Evolutionary conservation across 1,140 invertebrate species (phyloP).

Genomic region (Ceratina japonica): DNA sequence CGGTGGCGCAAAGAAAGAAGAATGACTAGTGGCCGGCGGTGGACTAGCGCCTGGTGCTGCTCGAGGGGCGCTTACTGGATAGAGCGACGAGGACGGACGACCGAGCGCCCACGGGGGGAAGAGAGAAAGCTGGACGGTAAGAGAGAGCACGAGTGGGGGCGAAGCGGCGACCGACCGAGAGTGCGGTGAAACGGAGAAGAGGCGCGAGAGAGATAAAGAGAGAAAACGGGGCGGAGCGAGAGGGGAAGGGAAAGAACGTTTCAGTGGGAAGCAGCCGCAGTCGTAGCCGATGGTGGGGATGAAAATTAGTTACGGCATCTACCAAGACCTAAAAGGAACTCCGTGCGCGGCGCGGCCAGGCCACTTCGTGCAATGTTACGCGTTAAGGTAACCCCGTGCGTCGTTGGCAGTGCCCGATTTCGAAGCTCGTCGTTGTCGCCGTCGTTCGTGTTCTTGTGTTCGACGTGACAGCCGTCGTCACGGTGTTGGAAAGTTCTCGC

Average conservation of each 20-base stretch:
- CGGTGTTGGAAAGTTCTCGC: slow-evolving; percentile 29
- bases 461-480: slow-evolving; percentile 46
- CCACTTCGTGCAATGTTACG: slow-evolving; percentile 77
- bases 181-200: slow-evolving; percentile 31
- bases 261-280: slow-evolving; percentile 70
- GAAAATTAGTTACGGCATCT: slow-evolving; percentile 78
- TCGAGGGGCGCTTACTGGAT: slow-evolving; percentile 48
- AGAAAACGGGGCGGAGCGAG: slow-evolving; percentile 32
- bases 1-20: slow-evolving; percentile 67
- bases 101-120: slow-evolving; percentile 3
- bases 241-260: slow-evolving; percentile 61
- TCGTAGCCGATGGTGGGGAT: slow-evolving; percentile 69
- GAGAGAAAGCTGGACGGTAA: slow-evolving; percentile 9
- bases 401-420: slow-evolving; percentile 62
- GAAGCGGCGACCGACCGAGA: slow-evolving; percentile 26
- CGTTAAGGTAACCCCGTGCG: slow-evolving; percentile 71
- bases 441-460: slow-evolving; percentile 74
- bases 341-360: slow-evolving; percentile 69
- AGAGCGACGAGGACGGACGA: slow-evolving; percentile 29
- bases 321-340: slow-evolving; percentile 76
- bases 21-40: slow-evolving; percentile 64
- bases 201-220: slow-evolving; percentile 38
- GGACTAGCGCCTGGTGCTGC: slow-evolving; percentile 56
- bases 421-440: slow-evolving; percentile 57
- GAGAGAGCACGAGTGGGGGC: slow-evolving; percentile 27